Percentiles rank a stretch among this genome's conserved stretches.
These are phyloP conservation scores for Sceliomorpha sp. DNA, from an alignment of 2,888 invertebrate species.

Conservation along the genomic window DNA sequence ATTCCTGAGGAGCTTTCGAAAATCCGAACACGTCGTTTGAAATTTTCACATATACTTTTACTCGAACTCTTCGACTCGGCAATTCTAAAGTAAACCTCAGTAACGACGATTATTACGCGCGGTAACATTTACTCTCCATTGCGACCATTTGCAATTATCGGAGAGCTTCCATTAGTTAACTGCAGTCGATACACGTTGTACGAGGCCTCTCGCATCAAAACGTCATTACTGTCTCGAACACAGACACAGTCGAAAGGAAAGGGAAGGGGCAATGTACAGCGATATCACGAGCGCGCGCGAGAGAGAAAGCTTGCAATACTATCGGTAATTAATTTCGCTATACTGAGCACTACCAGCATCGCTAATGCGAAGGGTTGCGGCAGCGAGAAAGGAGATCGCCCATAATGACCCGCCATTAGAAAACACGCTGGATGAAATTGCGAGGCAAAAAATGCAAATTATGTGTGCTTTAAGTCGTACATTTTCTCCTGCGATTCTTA, in stretches of 20 bases:
- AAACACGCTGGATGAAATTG: slow-evolving; percentile 56
- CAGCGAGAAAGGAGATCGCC: slow-evolving; percentile 53
- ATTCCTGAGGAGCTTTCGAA: too few species aligned
- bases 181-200: slow-evolving; percentile 76
- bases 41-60: too few species aligned
- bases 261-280: slow-evolving; percentile 16
- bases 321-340: slow-evolving; percentile 78
- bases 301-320: slow-evolving; percentile 63
- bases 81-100: slow-evolving; percentile 47
- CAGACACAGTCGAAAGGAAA: slow-evolving; percentile 53
- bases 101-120: slow-evolving; percentile 77
- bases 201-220: slow-evolving; percentile 77
- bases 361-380: slow-evolving; percentile 71
- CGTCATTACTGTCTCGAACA: slow-evolving; percentile 76
- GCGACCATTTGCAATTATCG: slow-evolving; percentile 77
- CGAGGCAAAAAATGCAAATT: slow-evolving; percentile 47
- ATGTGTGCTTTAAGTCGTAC: slow-evolving; percentile 17
- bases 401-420: slow-evolving; percentile 68
- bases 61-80: slow-evolving; percentile 16
- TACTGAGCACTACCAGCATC: slow-evolving; percentile 62
- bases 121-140: slow-evolving; percentile 74
- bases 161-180: slow-evolving; percentile 80
- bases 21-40: too few species aligned
- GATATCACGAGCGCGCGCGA: slow-evolving; percentile 31
- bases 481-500: slow-evolving; percentile 10